Evolutionary conservation across 2,888 invertebrate species (phyloP), one percentile per base, ranked within the genome.

Genomic region (Leptopilina drosophilae): DNA sequence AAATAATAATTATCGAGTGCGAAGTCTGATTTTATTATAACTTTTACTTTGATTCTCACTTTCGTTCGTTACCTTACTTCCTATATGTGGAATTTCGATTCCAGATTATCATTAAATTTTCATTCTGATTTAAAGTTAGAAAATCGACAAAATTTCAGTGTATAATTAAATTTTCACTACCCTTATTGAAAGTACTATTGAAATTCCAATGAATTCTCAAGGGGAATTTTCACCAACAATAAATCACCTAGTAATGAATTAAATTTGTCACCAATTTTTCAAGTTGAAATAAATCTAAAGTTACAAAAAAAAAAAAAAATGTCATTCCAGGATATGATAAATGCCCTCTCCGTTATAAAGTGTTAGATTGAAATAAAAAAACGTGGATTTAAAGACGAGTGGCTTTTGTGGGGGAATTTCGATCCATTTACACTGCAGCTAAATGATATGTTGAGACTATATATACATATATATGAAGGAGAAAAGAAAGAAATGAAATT

Each of bases 361-460:
- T 26, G 15, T 7, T 14, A 4, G 53, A 56, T 33, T 33, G 14
- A 73, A 56, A n/a, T 14, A 56, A n/a, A 46, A 73, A 7, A 56
- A 14, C 15, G 56, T 53, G 69, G 14, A 33, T 56, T 56, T 26
- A 56, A 73, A 69, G 67, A 56, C 64, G 6, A 64, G 14, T 15
- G 66, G n/a, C 69, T 69, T 78, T 64, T 33, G 33, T 33, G 53
- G n/a, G 73, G 26, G 14, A 76, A 42, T 46, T 66, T 33, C 65
- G 67, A 78, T 80, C 67, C 81, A 80, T 81, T 81, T 67, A 49
- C 2, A 49, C 49, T 78, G 75, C 76, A 59, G 49, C 46, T 67
- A 62, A 53, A 69, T 69, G 80, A 79, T 81, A 81, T 67, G 64
- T 69, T 59, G 40, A 42, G 64, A 56, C 59, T 42, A 42, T 42